Percentiles rank a stretch among this genome's conserved stretches.
Evolutionary conservation across 2,113 vertebrate genomes (phyloP).

Genomic region (Tragelaphus strepsiceros): DNA sequence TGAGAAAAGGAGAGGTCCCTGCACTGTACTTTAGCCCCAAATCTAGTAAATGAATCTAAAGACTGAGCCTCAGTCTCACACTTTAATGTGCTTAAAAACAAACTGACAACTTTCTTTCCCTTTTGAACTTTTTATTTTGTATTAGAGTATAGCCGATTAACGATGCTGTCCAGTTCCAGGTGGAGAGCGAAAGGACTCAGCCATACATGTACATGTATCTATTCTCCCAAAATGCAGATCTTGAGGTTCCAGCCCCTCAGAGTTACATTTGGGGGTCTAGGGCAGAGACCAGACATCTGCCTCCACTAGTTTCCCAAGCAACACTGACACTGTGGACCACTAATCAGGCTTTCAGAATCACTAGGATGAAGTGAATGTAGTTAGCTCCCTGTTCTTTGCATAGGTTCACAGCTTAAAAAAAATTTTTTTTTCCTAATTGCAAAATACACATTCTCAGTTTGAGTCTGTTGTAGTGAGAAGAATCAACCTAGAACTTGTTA

Average conservation of each 20-base stretch:
- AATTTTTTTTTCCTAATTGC: neutral
- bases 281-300: neutral
- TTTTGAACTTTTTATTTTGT: neutral
- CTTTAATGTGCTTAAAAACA: neutral
- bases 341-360: neutral
- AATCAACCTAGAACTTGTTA: neutral
- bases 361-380: neutral
- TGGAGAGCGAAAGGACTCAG: rapidly evolving
- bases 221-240: neutral
- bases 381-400: neutral
- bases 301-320: neutral
- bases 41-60: neutral
- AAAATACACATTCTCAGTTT: neutral
- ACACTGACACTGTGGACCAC: neutral
- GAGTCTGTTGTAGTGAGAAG: neutral
- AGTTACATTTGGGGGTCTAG: neutral
- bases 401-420: neutral
- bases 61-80: neutral
- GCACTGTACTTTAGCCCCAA: neutral
- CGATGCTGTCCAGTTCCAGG: neutral
- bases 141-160: neutral
- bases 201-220: neutral
- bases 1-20: neutral
- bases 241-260: neutral
- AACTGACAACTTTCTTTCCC: neutral